These are phyloP conservation scores for Agelas oroides DNA, from an alignment of 37 sponge, comb jelly and placozoan species.

Conservation along the genomic window DNA sequence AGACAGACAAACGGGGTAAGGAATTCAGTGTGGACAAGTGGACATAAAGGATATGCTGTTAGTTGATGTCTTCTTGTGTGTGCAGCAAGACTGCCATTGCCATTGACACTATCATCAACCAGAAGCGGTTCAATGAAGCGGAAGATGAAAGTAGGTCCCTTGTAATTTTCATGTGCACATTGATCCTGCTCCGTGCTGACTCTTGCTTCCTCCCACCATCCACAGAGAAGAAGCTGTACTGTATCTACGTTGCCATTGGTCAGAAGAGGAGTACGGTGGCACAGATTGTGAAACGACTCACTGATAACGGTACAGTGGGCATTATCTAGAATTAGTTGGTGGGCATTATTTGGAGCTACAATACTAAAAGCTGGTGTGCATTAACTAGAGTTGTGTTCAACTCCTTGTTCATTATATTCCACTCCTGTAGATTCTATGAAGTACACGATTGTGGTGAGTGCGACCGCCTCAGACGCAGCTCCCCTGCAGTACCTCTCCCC, in stretches of 20 bases:
- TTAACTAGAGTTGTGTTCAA: neutral
- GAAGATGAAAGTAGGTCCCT: constrained; percentile 86
- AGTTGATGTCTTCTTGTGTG: neutral
- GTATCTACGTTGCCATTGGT: constrained; percentile 97
- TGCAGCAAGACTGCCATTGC: constrained; percentile 97
- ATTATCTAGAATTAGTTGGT: neutral
- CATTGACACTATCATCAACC: constrained; percentile 98
- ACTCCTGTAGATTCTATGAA: constrained; percentile 93
- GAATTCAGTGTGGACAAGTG: no score
- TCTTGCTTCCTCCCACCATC: neutral
- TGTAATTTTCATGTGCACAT: neutral
- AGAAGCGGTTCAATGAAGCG: constrained; percentile 94
- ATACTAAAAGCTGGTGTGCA: neutral
- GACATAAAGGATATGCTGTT: no score
- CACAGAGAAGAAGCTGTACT: constrained; percentile 96
- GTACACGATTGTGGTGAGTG: constrained; percentile 96
- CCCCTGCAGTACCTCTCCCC: constrained; percentile 99
- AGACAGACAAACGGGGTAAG: constrained; percentile 98
- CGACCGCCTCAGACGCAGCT: constrained; percentile 99
- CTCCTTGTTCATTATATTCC: neutral
- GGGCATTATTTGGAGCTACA: no score
- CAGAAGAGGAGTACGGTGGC: constrained; percentile 99
- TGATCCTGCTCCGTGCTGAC: neutral
- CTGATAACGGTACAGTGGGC: constrained; percentile 71
- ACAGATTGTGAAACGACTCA: constrained; percentile 96